Percentiles rank a stretch among this genome's conserved stretches.
phyloP scores from a whole-genome alignment of 2,888 invertebrate genomes.

The Drosophila fungiperda region DNA sequence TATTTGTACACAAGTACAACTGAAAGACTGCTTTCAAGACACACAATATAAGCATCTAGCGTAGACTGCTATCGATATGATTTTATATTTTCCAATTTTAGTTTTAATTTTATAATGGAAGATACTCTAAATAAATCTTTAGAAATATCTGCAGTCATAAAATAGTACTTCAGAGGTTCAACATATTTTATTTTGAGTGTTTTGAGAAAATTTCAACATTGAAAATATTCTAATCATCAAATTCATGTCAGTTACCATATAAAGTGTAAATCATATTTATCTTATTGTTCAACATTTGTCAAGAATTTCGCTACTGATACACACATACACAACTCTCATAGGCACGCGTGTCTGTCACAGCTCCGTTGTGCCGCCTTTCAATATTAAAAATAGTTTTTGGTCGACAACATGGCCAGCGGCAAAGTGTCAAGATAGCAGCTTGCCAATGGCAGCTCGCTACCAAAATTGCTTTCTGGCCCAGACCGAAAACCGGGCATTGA shows the following conservation, averaged over 20 bases:
- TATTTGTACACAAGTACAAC: background rate
- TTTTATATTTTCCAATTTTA: background rate
- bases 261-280: background rate
- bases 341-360: conserved; percentile 29
- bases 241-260: background rate
- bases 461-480: conserved; percentile 40
- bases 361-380: conserved; percentile 48
- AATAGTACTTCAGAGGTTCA: background rate
- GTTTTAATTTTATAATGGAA: background rate
- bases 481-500: conserved; percentile 6
- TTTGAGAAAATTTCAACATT: background rate
- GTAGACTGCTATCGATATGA: background rate
- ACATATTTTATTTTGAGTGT: background rate
- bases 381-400: conserved; percentile 74
- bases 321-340: background rate
- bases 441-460: conserved; percentile 39
- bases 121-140: background rate
- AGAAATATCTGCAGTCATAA: background rate
- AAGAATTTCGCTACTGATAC: conserved; percentile 6
- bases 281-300: background rate
- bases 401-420: conserved; percentile 57
- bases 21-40: background rate
- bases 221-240: background rate
- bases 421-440: conserved; percentile 56
- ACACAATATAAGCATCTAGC: background rate